phyloP scores from a whole-genome alignment of 2,113 vertebrate genomes.

The Mohoua ochrocephala region DNA sequence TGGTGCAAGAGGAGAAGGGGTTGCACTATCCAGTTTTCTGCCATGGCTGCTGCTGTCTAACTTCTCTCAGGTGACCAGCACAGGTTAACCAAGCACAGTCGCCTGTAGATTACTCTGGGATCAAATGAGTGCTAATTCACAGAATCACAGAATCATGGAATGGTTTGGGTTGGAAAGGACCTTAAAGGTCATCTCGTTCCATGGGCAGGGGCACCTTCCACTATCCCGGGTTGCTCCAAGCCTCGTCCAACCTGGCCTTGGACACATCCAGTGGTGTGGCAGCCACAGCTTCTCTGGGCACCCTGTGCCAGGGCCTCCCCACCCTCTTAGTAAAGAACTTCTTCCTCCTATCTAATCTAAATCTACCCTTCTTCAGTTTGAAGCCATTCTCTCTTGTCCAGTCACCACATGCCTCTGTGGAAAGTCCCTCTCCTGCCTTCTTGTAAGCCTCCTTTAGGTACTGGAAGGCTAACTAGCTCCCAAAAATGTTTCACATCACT shows the following conservation, averaged over 20 bases:
- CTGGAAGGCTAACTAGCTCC: neutral
- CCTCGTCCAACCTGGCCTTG: fast-evolving
- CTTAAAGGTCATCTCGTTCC: neutral
- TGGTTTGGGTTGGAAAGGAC: neutral
- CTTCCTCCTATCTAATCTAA: neutral
- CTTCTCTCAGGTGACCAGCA: neutral
- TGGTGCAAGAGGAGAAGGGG: neutral
- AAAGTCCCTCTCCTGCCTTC: neutral
- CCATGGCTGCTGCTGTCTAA: neutral
- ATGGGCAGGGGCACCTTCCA: neutral
- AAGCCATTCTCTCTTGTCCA: neutral
- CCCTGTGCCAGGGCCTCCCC: neutral
- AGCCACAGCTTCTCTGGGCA: neutral
- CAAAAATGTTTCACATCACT: neutral
- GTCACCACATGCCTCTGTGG: neutral
- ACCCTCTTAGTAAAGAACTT: neutral
- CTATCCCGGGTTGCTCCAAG: neutral
- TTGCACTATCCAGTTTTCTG: neutral
- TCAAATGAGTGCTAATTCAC: neutral
- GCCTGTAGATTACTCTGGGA: neutral
- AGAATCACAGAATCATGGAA: neutral
- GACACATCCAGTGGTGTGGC: neutral
- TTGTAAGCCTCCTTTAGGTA: no score
- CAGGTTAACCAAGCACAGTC: neutral
- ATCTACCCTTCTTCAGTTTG: neutral